A percentile compares a stretch with the other conserved stretches of the same genome.
Conservation (phyloP, 2,888 invertebrate species). For the Pseudolycoriella hygida region DNA sequence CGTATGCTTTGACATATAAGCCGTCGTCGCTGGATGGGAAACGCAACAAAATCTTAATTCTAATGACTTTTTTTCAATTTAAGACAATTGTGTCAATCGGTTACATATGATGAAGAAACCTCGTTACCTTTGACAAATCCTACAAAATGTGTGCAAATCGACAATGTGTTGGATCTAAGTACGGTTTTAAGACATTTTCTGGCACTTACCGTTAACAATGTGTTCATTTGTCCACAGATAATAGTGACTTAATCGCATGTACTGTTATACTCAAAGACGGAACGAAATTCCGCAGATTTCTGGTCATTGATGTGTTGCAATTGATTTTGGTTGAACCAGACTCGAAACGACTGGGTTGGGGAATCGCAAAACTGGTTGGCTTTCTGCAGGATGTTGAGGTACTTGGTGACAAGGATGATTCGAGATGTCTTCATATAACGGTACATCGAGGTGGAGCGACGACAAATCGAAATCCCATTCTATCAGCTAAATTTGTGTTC, state of each 20-base stretch:
- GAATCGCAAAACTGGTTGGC: conserved; percentile 91
- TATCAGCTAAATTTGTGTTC: conserved; percentile 86
- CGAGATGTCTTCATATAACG: conserved; percentile 82
- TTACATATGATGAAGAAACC: conserved; percentile 67
- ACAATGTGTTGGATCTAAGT: conserved; percentile 93
- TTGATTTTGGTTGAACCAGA: conserved; percentile 96
- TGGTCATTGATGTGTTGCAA: conserved; percentile 90
- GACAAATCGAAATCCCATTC: conserved; percentile 54
- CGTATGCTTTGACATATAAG: too few species aligned
- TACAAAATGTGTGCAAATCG: conserved; percentile 75
- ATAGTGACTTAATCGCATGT: conserved; percentile 93
- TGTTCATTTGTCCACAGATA: conserved; percentile 44
- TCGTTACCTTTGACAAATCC: conserved; percentile 81
- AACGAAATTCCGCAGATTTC: conserved; percentile 76
- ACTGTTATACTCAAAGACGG: conserved; percentile 83
- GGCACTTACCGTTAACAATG: neutral
- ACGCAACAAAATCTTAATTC: too few species aligned
- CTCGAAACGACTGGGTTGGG: conserved; percentile 87
- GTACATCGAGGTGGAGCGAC: conserved; percentile 65
- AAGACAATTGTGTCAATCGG: conserved; percentile 50
- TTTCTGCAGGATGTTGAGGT: conserved; percentile 92
- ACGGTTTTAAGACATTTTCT: conserved; percentile 28
- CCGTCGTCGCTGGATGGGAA: too few species aligned
- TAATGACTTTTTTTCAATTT: conserved; percentile 86
- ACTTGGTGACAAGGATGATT: conserved; percentile 90